These are phyloP conservation scores for Sturnira hondurensis DNA, from an alignment of 2,113 vertebrate genomes.

Conservation along the genomic window DNA sequence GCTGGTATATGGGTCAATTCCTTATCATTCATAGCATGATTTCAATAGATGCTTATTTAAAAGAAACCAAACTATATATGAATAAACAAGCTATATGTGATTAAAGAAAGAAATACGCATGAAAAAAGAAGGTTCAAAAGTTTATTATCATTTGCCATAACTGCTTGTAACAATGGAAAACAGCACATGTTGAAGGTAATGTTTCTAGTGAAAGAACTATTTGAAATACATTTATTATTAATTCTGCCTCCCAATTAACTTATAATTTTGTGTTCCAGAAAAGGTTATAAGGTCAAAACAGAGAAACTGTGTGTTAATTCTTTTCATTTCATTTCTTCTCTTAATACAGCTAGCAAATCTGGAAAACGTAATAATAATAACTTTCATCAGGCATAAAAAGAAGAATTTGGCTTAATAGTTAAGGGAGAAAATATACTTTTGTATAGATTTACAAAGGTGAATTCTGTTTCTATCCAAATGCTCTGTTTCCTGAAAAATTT, in stretches of 20 bases:
- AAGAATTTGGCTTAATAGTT: not conserved
- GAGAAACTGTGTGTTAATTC: not conserved
- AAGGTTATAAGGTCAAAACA: not conserved
- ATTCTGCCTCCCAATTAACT: slow-evolving; percentile 6
- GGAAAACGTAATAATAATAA: not conserved
- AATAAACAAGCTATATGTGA: not conserved
- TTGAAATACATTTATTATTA: slow-evolving; percentile 29
- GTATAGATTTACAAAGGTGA: not conserved
- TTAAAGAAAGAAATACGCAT: not conserved
- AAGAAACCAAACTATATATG: not conserved
- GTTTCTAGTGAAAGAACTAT: not conserved
- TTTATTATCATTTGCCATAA: slow-evolving; percentile 23
- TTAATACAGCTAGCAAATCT: not conserved
- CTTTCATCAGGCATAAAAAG: not conserved
- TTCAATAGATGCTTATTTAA: not conserved
- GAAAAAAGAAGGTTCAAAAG: not conserved
- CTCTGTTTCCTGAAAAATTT: not conserved
- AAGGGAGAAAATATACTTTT: not conserved
- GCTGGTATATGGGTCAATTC: not conserved
- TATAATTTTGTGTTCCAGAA: not conserved
- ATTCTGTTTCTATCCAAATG: not conserved
- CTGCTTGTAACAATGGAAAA: slow-evolving; percentile 26
- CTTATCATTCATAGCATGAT: not conserved
- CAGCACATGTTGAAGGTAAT: not conserved
- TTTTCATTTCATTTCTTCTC: not conserved